Base-by-base conservation (phyloP, 2,113 vertebrate genomes). In the Rhinopithecus roxellana region DNA sequence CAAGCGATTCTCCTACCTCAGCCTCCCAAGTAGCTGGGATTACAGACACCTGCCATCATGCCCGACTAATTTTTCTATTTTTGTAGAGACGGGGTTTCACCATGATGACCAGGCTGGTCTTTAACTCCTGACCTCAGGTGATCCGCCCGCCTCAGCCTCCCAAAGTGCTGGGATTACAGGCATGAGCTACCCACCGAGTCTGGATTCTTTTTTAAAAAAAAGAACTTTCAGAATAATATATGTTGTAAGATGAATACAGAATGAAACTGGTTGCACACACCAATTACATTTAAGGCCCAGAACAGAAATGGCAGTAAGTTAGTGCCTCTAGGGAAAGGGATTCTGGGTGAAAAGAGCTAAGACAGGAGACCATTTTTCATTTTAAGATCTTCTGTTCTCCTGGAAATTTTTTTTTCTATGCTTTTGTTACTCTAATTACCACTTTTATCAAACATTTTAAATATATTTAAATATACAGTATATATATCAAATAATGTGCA, bases 381-480 rank as follows among this genome's bases (percentile, higher is more conserved):
- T 80, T 93, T 59, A 86, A 85, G 35, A 67, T 87, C 9, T 70
- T 89, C 67, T 67, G 61, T 43, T 90, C 40, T 75, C 64, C n/a
- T 75, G 10, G 9, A 69, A 18, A 10, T 22, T 78, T 48, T 52
- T 17, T 59, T 40, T n/a, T 74, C 75, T 83, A 43, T 45, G 17
- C 35, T 32, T 89, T 87, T n/a, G 4, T 48, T 52, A 75, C 14
- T 50, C 70, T 12, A 55, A 86, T 50, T 30, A 55, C 57, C 57
- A 59, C 9, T 75, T 70, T 87, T 61, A 88, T 14, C 70, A 95
- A 93, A 85, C 7, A 40, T 72, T 95, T 95, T 80, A 80, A 84
- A 55, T 75, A 72, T 61, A 70, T 85, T 86, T 69, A 72, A 85
- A 87, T 45, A 48, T 38, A 80, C n/a, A 93, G 13, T 64, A 13